Evolutionary conservation across 2,797 vertebrate species (phyloP).

Genomic region (Phalanger gymnotis): DNA sequence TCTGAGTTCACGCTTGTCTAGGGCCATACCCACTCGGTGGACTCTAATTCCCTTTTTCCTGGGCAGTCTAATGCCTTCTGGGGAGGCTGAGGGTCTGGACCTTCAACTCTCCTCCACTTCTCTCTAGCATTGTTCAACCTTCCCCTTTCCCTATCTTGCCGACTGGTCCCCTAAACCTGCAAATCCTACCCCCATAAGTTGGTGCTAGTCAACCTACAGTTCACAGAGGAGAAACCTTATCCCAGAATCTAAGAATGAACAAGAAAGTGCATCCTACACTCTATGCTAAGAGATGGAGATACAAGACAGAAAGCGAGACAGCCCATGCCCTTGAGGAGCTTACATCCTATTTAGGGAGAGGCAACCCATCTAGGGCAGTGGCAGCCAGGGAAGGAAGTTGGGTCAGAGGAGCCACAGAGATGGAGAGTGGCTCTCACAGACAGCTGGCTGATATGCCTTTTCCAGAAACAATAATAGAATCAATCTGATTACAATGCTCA

Average conservation of each 20-base stretch:
- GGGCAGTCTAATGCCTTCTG: background rate
- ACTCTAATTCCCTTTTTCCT: background rate
- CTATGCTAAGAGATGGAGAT: background rate
- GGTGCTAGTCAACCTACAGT: background rate
- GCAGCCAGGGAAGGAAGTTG: background rate
- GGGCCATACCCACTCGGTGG: background rate
- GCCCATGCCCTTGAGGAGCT: background rate
- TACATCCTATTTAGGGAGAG: background rate
- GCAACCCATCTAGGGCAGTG: background rate
- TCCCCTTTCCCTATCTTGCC: background rate
- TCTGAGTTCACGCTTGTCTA: background rate
- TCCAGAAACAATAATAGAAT: background rate
- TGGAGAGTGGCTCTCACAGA: background rate
- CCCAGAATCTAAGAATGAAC: background rate
- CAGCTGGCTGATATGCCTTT: background rate
- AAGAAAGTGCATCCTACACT: background rate
- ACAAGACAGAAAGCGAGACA: background rate
- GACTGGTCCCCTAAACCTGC: background rate
- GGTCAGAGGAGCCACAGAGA: background rate
- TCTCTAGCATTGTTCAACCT: background rate
- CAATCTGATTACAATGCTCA: background rate
- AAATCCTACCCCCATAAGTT: background rate
- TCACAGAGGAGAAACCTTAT: background rate
- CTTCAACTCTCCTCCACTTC: background rate
- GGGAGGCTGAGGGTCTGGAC: slow-evolving; percentile 8